Conservation (phyloP, 1,140 invertebrate species). For the Macrosteles quadrilineatus region DNA sequence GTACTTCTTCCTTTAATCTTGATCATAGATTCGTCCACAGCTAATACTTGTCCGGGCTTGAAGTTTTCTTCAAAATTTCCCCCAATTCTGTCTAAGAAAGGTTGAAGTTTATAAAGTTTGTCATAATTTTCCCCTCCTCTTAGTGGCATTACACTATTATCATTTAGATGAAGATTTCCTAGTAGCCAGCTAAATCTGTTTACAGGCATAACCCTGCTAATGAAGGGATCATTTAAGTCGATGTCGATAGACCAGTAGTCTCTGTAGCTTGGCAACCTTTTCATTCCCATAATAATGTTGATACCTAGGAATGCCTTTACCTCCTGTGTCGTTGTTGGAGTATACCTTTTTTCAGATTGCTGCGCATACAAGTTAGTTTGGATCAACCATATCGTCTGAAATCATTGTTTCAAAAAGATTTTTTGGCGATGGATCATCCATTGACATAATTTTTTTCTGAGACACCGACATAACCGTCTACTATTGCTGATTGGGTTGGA, state of each 20-base stretch:
- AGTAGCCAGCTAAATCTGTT: constrained; percentile 50
- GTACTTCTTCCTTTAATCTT: constrained; percentile 41
- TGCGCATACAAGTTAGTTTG: constrained; percentile 40
- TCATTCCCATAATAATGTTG: constrained; percentile 42
- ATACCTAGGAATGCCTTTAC: constrained; percentile 42
- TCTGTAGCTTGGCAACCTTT: constrained; percentile 41
- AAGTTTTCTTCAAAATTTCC: constrained; percentile 27
- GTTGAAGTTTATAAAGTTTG: constrained; percentile 43
- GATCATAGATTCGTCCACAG: constrained; percentile 43
- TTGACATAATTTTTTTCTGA: no score
- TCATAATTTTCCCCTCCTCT: constrained; percentile 37
- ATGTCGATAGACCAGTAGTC: constrained; percentile 49
- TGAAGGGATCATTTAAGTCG: constrained; percentile 47
- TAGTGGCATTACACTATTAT: constrained; percentile 39
- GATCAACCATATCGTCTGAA: neutral
- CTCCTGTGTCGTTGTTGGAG: constrained; percentile 37
- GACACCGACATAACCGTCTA: no score
- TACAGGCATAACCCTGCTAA: constrained; percentile 48
- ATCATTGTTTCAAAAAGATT: neutral
- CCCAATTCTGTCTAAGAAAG: constrained; percentile 33
- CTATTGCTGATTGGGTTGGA: no score
- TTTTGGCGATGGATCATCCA: no score
- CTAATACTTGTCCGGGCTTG: constrained; percentile 29
- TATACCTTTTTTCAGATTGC: constrained; percentile 32
- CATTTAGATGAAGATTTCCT: constrained; percentile 43